Base-by-base conservation (phyloP, 2,113 vertebrate genomes). In the Otus sunia region DNA sequence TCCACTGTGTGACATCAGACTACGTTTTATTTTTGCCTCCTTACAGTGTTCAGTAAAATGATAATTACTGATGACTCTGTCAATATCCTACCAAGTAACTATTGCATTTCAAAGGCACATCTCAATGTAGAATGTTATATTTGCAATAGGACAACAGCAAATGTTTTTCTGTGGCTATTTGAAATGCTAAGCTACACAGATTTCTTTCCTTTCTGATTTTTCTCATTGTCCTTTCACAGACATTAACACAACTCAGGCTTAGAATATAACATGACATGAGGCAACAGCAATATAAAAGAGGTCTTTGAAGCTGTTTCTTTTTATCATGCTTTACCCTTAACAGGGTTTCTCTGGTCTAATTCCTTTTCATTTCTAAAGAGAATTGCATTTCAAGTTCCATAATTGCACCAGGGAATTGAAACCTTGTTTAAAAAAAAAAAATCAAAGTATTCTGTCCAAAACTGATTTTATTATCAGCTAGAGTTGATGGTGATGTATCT, bases 351-450 rank as follows among this genome's bases (percentile, higher is more conserved):
- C 85, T 97, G 83, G 88, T 97, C 81, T 97, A 97, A 98, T 96
- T 98, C 86, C 85, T 97, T 97, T 97, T 94, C 94, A 45, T 86
- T 97, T 97, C 96, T 86, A 43, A 93, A 59, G 86, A 97, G 80
- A 97, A 98, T 97, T 97, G 55, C 90, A 90, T 97, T 98, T 98
- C 95, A 96, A 95, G 71, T 97, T 96, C 82, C 47, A 60, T 98
- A 98, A 98, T 97, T 96, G 80, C 82, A 96, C 43, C 34, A 63
- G 94, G 96, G 97, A 97, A 96, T 94, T 97, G 90, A 94, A 97
- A 89, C 30, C 86, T 83, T 95, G 12, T 96, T 72, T 85, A 12
- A 43, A 87, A 66, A 19, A 56, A 64, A 50, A 89, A 14, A 21
- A 94, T 86, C 96, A 68, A 86, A 93, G 43, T 91, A 43, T 89